Conservation (phyloP, 1,140 invertebrate species). For the Papilio polytes region DNA sequence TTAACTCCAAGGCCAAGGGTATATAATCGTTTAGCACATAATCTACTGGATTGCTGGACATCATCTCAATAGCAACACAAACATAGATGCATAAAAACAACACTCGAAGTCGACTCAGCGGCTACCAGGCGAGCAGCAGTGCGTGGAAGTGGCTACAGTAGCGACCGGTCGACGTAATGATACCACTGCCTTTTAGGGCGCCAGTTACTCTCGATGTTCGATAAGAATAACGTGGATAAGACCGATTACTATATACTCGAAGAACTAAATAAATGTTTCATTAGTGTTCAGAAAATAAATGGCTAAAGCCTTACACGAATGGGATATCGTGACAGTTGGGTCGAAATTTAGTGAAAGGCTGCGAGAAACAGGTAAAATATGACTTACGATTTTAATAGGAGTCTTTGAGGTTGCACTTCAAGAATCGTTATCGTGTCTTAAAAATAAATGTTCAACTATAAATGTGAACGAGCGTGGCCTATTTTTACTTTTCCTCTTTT, state of each 20-base stretch:
- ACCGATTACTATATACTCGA: slow-evolving; percentile 28
- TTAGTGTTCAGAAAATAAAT: too few species aligned
- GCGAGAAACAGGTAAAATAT: background rate
- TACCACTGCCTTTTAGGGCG: slow-evolving; percentile 76
- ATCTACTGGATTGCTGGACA: slow-evolving; percentile 50
- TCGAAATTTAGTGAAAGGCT: background rate
- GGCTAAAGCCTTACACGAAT: too few species aligned
- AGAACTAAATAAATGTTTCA: background rate
- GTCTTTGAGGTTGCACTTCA: slow-evolving; percentile 1
- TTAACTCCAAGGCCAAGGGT: slow-evolving; percentile 40
- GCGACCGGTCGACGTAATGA: slow-evolving; percentile 74
- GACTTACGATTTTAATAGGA: background rate
- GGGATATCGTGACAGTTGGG: too few species aligned
- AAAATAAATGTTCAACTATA: slow-evolving; percentile 26
- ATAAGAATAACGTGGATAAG: slow-evolving; percentile 59
- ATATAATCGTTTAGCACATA: slow-evolving; percentile 38
- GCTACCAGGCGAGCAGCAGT: slow-evolving; percentile 68
- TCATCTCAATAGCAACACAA: slow-evolving; percentile 72
- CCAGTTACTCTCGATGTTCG: slow-evolving; percentile 64
- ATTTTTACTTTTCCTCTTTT: slow-evolving; percentile 20
- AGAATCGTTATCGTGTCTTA: slow-evolving; percentile 1
- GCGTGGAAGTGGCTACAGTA: slow-evolving; percentile 61
- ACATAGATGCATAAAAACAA: slow-evolving; percentile 73
- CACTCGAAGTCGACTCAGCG: slow-evolving; percentile 54
- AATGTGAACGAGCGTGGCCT: slow-evolving; percentile 2